phyloP scores from a whole-genome alignment of 2,113 vertebrate species.

The Lipophrys pholis region DNA sequence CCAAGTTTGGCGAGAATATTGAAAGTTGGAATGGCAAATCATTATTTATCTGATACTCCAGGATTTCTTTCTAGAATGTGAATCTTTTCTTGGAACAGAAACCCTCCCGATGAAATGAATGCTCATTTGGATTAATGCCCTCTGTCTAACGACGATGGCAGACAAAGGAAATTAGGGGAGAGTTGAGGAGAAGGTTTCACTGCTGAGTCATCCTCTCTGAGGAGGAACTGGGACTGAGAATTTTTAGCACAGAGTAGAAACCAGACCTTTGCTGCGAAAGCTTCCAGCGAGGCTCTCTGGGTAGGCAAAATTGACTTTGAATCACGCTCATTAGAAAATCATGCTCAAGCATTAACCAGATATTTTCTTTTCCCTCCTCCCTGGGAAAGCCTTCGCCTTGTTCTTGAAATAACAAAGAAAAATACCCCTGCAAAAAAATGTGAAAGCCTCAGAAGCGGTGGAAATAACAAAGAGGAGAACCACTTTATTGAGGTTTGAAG shows the following conservation, averaged over 20 bases:
- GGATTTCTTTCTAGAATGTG: no score
- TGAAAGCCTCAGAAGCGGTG: slow-evolving; percentile 43
- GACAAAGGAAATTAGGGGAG: slow-evolving; percentile 24
- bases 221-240: slow-evolving; percentile 34
- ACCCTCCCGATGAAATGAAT: not conserved
- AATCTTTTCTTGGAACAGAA: not conserved
- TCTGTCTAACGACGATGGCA: not conserved
- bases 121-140: slow-evolving; percentile 1
- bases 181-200: slow-evolving; percentile 41
- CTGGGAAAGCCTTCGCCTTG: slow-evolving; percentile 48
- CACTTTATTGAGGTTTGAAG: slow-evolving; percentile 49
- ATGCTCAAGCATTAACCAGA: slow-evolving; percentile 14
- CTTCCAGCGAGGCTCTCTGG: slow-evolving; percentile 44
- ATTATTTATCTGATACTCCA: no score
- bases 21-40: no score
- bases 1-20: no score
- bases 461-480: slow-evolving; percentile 41
- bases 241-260: slow-evolving; percentile 51
- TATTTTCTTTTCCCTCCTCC: not conserved
- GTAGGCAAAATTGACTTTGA: slow-evolving; percentile 50
- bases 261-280: slow-evolving; percentile 37
- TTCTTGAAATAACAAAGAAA: slow-evolving; percentile 31
- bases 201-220: slow-evolving; percentile 44
- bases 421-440: slow-evolving; percentile 19
- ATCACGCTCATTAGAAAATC: slow-evolving; percentile 56